These are phyloP conservation scores for Thelaira solivaga DNA, from an alignment of 2,888 invertebrate genomes.

Conservation along the genomic window DNA sequence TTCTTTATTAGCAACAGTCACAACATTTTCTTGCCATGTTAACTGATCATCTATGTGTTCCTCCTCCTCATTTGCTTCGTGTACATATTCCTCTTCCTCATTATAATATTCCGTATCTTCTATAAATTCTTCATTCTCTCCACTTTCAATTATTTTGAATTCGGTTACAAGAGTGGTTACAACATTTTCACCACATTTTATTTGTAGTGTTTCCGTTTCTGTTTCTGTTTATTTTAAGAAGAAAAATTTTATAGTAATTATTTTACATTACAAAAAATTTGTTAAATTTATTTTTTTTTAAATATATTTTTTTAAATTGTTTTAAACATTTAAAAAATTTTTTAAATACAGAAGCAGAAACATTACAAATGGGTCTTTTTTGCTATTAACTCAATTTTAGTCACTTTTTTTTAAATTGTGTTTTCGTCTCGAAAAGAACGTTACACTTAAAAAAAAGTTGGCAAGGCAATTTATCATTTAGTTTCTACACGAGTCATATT, in stretches of 20 bases:
- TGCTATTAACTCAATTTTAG: not conserved
- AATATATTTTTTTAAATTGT: not conserved
- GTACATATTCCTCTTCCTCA: not conserved
- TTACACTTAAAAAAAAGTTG: no score
- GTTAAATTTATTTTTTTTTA: not conserved
- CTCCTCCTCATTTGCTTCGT: not conserved
- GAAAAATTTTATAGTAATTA: not conserved
- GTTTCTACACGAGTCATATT: no score
- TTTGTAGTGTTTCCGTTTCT: constrained; percentile 60
- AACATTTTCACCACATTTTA: constrained; percentile 25
- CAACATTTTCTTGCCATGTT: constrained; percentile 62
- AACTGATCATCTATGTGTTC: constrained; percentile 33
- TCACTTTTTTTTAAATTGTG: not conserved
- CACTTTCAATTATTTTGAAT: constrained; percentile 4
- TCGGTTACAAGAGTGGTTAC: constrained; percentile 15
- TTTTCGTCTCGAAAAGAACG: no score
- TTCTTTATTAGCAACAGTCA: constrained; percentile 60
- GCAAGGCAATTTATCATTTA: no score
- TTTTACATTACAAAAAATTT: not conserved
- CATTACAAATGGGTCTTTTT: constrained; percentile 43
- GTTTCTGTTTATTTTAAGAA: constrained; percentile 50
- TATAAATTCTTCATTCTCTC: constrained; percentile 5
- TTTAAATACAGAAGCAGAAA: constrained; percentile 47
- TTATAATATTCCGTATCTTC: constrained; percentile 22
- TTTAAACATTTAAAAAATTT: not conserved